These are phyloP conservation scores for Metallyticus violacea DNA, from an alignment of 2,888 invertebrate genomes.

Conservation along the genomic window DNA sequence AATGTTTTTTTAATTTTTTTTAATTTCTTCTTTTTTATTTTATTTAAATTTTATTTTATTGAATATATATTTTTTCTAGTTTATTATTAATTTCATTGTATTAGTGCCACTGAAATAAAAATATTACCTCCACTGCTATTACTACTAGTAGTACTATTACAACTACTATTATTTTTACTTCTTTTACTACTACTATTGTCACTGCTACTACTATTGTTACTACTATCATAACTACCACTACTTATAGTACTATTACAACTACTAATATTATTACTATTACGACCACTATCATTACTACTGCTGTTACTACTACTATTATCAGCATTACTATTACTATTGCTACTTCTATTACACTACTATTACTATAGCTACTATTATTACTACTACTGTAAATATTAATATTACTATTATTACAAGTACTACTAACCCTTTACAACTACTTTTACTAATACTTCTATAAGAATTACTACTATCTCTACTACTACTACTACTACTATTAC, in stretches of 20 bases:
- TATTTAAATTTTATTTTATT: no score
- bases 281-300: neutral
- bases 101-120: neutral
- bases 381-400: no score
- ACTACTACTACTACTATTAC: no score
- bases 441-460: neutral
- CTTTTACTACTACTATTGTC: neutral
- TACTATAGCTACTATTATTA: neutral
- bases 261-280: no score
- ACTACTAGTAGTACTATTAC: neutral
- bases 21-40: no score
- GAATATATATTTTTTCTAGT: no score
- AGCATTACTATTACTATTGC: neutral
- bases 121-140: neutral
- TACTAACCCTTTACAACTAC: neutral
- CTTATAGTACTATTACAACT: no score
- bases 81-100: no score
- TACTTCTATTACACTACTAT: neutral
- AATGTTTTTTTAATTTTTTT: no score
- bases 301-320: neutral
- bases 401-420: neutral
- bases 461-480: no score
- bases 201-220: neutral
- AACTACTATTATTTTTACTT: neutral
- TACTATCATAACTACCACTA: no score